Evolutionary conservation across 2,113 vertebrate genomes (phyloP), one percentile per base, ranked within the genome.

Genomic region (Cyanocitta stelleri): DNA sequence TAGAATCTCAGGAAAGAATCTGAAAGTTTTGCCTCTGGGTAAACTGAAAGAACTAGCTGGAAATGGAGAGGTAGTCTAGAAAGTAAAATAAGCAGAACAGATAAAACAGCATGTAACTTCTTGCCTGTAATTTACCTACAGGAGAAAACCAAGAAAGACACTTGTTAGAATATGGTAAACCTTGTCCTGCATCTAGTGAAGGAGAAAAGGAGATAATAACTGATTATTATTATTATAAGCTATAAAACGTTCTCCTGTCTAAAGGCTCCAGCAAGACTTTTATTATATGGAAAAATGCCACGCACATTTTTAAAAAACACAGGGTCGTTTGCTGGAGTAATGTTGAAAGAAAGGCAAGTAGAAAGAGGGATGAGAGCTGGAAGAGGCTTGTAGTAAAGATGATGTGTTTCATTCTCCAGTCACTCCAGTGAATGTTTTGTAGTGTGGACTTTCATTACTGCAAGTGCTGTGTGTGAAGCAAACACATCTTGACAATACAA

Each of bases 1-100:
- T 59, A 74, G 72, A 95, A 92, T 66, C 16, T 82, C 51, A 69
- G 46, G 37, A 83, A 96, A 54, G 7, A 94, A 75, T 27, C 12
- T 39, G 32, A 30, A 94, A 67, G 23, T 27, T 81, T 89, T 63
- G 68, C 64, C 48, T 44, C 52, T 55, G 44, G 59, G 72, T 83
- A 71, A 93, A 66, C 14, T 26, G 15, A 20, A 89, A 58, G 22
- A 27, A 32, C 44, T 37, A 82, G 7, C 13, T 82, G 39, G 44
- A 89, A 89, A 78, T 39, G 5, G 5, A 32, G 29, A 84, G 12
- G 10, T 4, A 71, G 11, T 6, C 26, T 62, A 71, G 55, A 89
- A 89, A 81, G 54, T 16, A 61, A 73, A 92, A 90, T 32, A 44
- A 86, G 19, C 20, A 58, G 8, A 7, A 58, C 9, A 51, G 52